These are phyloP conservation scores for Fragum sueziense DNA, from an alignment of 2,888 invertebrate genomes.

Conservation along the genomic window DNA sequence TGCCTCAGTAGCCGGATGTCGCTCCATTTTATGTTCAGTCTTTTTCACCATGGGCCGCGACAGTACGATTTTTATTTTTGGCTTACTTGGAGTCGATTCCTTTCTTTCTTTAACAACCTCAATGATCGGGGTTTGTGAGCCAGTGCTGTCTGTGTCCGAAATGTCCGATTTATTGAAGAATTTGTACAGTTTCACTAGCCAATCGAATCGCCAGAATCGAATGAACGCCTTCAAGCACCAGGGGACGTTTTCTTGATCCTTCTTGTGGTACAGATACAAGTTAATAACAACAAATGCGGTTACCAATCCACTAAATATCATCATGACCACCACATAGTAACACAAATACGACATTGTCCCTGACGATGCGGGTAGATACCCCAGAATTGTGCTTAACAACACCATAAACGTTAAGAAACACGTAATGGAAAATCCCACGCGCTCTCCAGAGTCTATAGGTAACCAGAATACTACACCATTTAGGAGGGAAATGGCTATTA, in stretches of 20 bases:
- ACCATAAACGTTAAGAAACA: constrained; percentile 57
- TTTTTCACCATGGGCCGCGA: neutral
- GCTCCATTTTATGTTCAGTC: neutral
- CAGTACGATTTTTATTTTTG: neutral
- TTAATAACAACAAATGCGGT: constrained; percentile 35
- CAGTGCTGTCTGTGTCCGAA: neutral
- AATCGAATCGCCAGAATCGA: constrained; percentile 2
- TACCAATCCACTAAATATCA: constrained; percentile 45
- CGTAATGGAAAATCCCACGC: constrained; percentile 52
- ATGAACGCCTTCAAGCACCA: constrained; percentile 20
- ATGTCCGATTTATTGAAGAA: neutral
- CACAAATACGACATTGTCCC: constrained; percentile 47
- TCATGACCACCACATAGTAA: constrained; percentile 49
- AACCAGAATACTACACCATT: constrained; percentile 54
- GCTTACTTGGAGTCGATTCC: neutral
- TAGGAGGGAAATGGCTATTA: constrained; percentile 26
- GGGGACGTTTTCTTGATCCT: constrained; percentile 31
- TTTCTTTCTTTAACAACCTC: neutral
- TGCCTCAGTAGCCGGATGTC: neutral
- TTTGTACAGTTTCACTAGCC: neutral
- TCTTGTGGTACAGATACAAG: constrained; percentile 41
- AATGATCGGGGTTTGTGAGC: neutral
- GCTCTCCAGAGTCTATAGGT: constrained; percentile 49
- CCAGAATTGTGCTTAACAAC: constrained; percentile 42
- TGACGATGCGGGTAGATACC: constrained; percentile 40